Evolutionary conservation across 2,113 vertebrate species (phyloP).

Genomic region (Callipepla californica): DNA sequence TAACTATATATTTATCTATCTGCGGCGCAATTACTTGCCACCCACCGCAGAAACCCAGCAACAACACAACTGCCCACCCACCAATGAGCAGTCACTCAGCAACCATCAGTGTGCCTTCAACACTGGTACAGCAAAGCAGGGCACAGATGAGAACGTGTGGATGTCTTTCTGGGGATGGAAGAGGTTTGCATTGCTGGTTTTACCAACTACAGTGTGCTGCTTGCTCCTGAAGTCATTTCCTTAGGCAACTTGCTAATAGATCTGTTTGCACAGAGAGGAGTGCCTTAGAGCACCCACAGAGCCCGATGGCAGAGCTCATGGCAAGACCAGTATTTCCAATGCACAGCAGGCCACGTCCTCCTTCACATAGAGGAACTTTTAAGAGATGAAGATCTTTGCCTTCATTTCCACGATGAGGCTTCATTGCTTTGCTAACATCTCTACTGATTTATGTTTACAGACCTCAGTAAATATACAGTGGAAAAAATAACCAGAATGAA

Average conservation of each 20-base stretch:
- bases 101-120: no score
- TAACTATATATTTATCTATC: no score
- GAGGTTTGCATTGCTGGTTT: neutral
- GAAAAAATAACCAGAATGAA: neutral
- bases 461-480: neutral
- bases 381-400: neutral
- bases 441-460: neutral
- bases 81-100: no score
- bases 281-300: neutral
- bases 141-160: neutral
- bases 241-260: neutral
- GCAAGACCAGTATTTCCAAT: neutral
- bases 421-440: neutral
- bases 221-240: slow-evolving; percentile 2
- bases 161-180: neutral
- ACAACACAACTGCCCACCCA: no score
- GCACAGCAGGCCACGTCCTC: neutral
- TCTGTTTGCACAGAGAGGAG: neutral
- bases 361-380: neutral
- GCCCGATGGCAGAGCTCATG: neutral
- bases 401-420: neutral
- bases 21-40: no score
- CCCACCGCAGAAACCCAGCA: no score
- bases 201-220: neutral
- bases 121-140: no score